Evolutionary conservation across 2,797 vertebrate genomes (phyloP), one percentile per base, ranked within the genome.

Genomic region (Dermochelys coriacea): DNA sequence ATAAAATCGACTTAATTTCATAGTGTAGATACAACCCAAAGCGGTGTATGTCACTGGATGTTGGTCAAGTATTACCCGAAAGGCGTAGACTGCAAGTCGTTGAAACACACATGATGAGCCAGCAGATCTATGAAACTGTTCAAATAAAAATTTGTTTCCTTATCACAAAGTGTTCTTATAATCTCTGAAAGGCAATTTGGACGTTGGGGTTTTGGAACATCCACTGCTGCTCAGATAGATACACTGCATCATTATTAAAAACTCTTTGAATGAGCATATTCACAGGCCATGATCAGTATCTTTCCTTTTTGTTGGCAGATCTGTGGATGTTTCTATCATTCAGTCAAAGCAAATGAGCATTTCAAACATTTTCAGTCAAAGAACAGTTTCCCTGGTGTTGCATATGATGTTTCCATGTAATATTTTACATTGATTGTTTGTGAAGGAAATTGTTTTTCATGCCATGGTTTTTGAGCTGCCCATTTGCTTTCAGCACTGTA

Each of bases 391-490:
- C 31, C 50, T 81, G 31, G 29, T 57, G 18, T 91, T 96, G 29
- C 12, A 1, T 0, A 1, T 64, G 81, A 34, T 89, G 52, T 71
- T 95, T 86, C 89, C 64, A 14, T 5, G 47, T 95, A 94, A 86
- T 34, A 16, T 74, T 92, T 97, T 79, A 52, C 3, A 6, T 91
- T 64, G 75, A 21, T 95, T 80, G 59, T 77, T 97, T 91, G 80
- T 49, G 10, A 94, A 95, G 12, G 93, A 74, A 80, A 49, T 92
- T 11, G 14, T 61, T 97, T 51, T 96, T 77, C 64, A n/a, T 88
- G 84, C 77, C 84, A 78, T 92, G 50, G 31, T 94, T 94, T 87
- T 93, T 95, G 88, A 90, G 85, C 85, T 96, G 89, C 90, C 93
- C 80, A 10, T 0, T 90, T 82, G 75, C 80, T 78, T 93, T 89